Conservation (phyloP, 2,888 invertebrate species). For the Brachypterus glaber region DNA sequence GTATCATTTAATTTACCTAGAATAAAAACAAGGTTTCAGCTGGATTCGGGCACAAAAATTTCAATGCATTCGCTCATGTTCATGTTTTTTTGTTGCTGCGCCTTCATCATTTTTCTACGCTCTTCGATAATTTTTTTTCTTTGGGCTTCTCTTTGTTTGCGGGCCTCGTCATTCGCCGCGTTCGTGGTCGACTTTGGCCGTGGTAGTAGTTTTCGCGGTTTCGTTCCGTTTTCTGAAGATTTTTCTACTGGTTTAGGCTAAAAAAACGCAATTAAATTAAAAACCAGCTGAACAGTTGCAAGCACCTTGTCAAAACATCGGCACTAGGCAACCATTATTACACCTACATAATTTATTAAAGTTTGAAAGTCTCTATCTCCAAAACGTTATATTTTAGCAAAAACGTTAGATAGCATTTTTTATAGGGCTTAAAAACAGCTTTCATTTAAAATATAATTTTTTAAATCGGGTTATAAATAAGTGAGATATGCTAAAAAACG, state of each 20-base stretch:
- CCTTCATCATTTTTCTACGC: conserved; percentile 52
- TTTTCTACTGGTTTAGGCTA: conserved; percentile 19
- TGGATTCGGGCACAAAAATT: conserved; percentile 40
- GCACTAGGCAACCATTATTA: too few species aligned
- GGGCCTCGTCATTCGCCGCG: conserved; percentile 44
- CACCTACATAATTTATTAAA: too few species aligned
- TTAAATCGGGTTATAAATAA: too few species aligned
- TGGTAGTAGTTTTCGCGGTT: conserved; percentile 19
- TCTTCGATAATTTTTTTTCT: conserved; percentile 73
- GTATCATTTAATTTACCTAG: conserved; percentile 10
- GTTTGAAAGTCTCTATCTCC: too few species aligned
- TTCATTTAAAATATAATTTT: too few species aligned
- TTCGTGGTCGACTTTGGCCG: conserved; percentile 11
- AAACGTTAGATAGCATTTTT: too few species aligned
- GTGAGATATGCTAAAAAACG: too few species aligned
- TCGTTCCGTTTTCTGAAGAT: conserved; percentile 16
- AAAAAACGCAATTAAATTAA: background rate
- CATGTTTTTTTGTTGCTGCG: conserved; percentile 24
- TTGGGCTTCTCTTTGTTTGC: conserved; percentile 55
- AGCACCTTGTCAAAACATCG: background rate
- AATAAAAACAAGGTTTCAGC: conserved; percentile 38
- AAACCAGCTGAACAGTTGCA: background rate
- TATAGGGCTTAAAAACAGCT: too few species aligned
- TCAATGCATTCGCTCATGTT: conserved; percentile 37
- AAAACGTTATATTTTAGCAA: too few species aligned